Evolutionary conservation across 2,888 invertebrate species (phyloP).

Genomic region (Gastracanthus pulcherrimus): DNA sequence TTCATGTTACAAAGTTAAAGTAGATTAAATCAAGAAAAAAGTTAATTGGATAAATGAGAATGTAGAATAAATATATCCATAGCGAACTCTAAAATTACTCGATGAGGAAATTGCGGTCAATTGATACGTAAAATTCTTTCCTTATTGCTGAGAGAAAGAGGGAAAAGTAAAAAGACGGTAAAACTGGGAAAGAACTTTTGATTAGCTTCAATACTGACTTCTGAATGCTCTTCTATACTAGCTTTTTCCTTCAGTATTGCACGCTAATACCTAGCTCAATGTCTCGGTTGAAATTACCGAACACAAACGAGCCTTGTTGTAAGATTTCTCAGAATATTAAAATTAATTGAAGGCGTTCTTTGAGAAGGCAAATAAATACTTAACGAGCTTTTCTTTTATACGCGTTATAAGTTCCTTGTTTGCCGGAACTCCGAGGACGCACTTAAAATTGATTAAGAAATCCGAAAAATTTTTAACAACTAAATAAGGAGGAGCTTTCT

Average conservation of each 20-base stretch:
- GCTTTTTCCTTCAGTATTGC: not conserved
- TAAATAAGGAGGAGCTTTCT: not conserved
- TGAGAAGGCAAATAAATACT: not conserved
- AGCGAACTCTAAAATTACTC: not conserved
- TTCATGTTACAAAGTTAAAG: too few relatives aligned
- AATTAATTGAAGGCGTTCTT: not conserved
- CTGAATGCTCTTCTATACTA: not conserved
- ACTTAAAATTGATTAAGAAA: not conserved
- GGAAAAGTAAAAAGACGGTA: not conserved
- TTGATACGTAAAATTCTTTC: not conserved
- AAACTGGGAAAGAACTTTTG: not conserved
- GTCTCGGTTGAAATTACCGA: not conserved
- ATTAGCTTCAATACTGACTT: not conserved
- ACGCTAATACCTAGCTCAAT: not conserved
- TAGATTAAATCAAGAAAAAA: not conserved
- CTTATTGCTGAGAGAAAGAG: not conserved
- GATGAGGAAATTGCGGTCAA: not conserved
- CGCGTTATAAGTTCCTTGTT: not conserved
- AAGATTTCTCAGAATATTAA: not conserved
- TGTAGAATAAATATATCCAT: not conserved
- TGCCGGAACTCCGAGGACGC: not conserved
- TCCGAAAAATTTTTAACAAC: constrained; percentile 1
- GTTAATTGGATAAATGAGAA: not conserved
- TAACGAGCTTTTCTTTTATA: not conserved
- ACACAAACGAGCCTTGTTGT: not conserved